phyloP scores from a whole-genome alignment of 1,140 invertebrate genomes.

The Drosophila sechellia region DNA sequence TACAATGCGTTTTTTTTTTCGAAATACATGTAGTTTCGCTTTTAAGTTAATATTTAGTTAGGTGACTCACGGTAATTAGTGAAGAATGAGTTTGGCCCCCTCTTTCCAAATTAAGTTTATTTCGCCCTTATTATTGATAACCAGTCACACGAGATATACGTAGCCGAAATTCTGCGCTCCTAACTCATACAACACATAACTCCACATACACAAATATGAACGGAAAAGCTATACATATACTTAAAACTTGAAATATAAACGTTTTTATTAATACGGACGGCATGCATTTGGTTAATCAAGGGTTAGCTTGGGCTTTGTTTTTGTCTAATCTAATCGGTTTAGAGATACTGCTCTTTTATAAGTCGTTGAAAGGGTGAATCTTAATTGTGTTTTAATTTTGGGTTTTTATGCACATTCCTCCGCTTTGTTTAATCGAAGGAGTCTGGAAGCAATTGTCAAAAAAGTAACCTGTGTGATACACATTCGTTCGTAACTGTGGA shows the following conservation, averaged over 20 bases:
- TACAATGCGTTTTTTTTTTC: slow-evolving; percentile 20
- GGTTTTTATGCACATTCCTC: not conserved
- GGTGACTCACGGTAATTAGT: slow-evolving; percentile 39
- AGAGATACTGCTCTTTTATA: slow-evolving; percentile 10
- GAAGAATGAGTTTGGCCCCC: not conserved
- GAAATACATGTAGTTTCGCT: slow-evolving; percentile 54
- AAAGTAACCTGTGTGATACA: not conserved
- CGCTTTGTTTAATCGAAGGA: not conserved
- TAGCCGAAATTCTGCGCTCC: slow-evolving; percentile 56
- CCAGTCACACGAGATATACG: slow-evolving; percentile 35
- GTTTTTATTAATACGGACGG: slow-evolving; percentile 68
- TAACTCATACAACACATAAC: slow-evolving; percentile 56
- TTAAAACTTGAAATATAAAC: slow-evolving; percentile 75
- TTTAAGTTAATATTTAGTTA: slow-evolving; percentile 57
- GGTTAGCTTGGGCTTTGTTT: not conserved
- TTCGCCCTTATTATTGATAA: not conserved
- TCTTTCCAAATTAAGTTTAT: slow-evolving; percentile 25
- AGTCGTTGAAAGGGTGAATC: not conserved
- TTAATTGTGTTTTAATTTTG: not conserved
- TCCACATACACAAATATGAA: slow-evolving; percentile 39
- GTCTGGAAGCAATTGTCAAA: not conserved
- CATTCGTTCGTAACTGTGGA: not conserved
- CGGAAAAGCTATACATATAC: slow-evolving; percentile 56
- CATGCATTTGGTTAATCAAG: slow-evolving; percentile 4
- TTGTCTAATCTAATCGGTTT: slow-evolving; percentile 12